Evolutionary conservation across 2,113 vertebrate species (phyloP), one percentile per base, ranked within the genome.

Genomic region (Tyrannus savana): DNA sequence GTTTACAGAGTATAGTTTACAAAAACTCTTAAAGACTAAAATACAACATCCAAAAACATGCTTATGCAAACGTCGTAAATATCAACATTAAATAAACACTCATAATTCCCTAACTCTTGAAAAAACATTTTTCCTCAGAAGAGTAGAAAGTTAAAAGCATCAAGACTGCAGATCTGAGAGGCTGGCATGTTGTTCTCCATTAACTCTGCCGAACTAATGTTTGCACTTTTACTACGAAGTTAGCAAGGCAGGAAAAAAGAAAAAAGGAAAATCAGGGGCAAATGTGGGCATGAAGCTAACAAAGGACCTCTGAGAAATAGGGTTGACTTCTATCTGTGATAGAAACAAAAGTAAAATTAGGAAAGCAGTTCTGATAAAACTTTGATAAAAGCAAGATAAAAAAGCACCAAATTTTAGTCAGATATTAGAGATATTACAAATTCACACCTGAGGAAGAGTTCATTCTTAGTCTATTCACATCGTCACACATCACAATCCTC

Each of bases 1-100:
- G 67, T 94, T 95, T 83, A 90, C 44, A 66, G 41, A 88, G 31
- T 35, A 52, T 13, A 67, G 94, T 97, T 96, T 95, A 92, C 80
- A 93, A 44, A 84, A 93, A 41, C 84, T 74, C 84, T 84, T 72
- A 5, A 87, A 50, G 41, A 69, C 55, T 88, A 55, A 72, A 62
- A 42, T 50, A 64, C 44, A 89, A 73, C 90, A 73, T 87, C 59
- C 84, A 82, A 77, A 66, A 94, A 63, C 35, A 71, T 60, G 59
- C 55, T 89, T 87, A 62, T 64, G 60, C 47, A 89, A 81, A 69
- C 56, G 74, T 77, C 55, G 28, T 86, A 86, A 93, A 89, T 91
- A 91, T 71, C 58, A 89, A 27, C 47, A 55, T 12, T 59, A 64
- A 86, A n/a, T 94, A 96, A 94, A 88, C 79, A 90, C 23, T 81